Evolutionary conservation across 2,113 vertebrate genomes (phyloP).

Genomic region (Oxygymnocypris stewartii): DNA sequence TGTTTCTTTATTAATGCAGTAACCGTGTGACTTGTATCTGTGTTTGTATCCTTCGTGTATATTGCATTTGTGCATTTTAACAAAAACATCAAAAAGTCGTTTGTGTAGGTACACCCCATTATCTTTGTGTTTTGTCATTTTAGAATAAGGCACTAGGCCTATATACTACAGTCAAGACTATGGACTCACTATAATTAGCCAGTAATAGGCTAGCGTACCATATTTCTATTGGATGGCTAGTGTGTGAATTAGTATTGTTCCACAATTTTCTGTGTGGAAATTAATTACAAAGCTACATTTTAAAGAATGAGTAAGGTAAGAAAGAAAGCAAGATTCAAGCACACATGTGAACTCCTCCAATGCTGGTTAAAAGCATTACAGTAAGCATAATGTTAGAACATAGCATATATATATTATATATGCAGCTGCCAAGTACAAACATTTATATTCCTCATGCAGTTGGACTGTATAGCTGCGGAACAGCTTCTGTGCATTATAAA

Average conservation of each 20-base stretch:
- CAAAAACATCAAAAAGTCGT: background rate
- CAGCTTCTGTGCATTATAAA: background rate
- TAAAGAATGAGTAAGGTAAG: background rate
- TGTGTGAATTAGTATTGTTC: background rate
- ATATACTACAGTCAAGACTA: background rate
- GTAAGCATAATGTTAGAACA: background rate
- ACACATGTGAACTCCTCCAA: background rate
- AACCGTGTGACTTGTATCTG: background rate
- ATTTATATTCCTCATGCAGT: background rate
- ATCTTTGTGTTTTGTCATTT: background rate
- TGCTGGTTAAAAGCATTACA: background rate
- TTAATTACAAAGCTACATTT: background rate
- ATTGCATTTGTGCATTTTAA: background rate
- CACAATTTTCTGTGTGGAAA: background rate
- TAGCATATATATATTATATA: background rate
- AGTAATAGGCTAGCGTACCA: too few relatives aligned
- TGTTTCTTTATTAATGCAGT: slow-evolving; percentile 24
- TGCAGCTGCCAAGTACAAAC: background rate
- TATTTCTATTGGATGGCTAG: background rate
- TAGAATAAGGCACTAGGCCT: background rate
- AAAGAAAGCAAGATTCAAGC: background rate
- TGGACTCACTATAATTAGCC: background rate
- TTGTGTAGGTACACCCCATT: background rate
- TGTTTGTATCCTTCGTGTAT: background rate
- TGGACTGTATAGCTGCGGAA: background rate